Base-by-base conservation (phyloP, 2,113 vertebrate species). In the Steatornis caripensis region DNA sequence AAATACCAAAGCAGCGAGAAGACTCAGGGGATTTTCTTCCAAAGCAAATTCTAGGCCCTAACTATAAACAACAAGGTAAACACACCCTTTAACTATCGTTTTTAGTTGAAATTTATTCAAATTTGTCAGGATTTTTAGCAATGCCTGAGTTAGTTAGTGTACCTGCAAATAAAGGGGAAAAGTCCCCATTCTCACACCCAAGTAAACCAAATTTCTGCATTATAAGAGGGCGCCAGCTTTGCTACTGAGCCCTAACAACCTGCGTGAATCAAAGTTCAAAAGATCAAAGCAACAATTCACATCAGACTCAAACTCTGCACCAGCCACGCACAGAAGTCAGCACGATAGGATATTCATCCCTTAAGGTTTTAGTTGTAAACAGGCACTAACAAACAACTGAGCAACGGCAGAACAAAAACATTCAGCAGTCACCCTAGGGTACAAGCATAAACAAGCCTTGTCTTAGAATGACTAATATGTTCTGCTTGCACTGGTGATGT, bases 331-430 rank as follows among this genome's bases (percentile, higher is more conserved):
- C 41, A 48, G 37, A 92, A 84, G 37, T 65, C 91, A 89, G 78
- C 60, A n/a, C 0, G 3, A 71, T 13, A 77, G 81, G 64, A 80
- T 71, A 79, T 61, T 75, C 29, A 55, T 34, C 64, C 68, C 68
- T 89, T 57, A 78, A 93, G 36, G 79, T 58, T 72, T 76, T 23
- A 55, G 51, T 5, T 92, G 43, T 85, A 97, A 95, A 85, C 53
- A 92, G 55, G 51, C 76, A 55, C 90, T 39, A 89, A 62, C 75
- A 95, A 97, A 95, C n/a, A 96, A 84, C 29, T 46, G 61, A 96
- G 91, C 43, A 81, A 89, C 8, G 60, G 34, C 55, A 94, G 57
- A 89, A 95, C 26, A 96, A 78, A 96, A 96, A 66, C 46, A 92
- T 26, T 64, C 36, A 89, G 55, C 66, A 92, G 84, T 43, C 71